Base-by-base conservation (phyloP, 2,888 invertebrate species). In the Xanthia icteritia region DNA sequence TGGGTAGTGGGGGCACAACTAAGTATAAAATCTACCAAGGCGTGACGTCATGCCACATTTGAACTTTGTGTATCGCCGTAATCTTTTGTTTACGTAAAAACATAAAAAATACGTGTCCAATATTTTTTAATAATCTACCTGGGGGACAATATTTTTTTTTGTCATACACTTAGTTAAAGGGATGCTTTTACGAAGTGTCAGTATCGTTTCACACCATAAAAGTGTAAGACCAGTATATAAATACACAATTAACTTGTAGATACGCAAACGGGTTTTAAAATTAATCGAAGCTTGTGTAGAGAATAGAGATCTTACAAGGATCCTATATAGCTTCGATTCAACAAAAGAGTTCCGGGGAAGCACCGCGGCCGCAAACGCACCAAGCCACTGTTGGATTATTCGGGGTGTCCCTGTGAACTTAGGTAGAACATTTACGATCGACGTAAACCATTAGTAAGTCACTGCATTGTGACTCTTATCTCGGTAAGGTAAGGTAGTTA, bases 181-280 rank as follows among this genome's bases (percentile, higher is more conserved):
- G n/a, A n/a, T n/a, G n/a, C 31, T 31, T 2, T 54, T n/a, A 77
- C 9, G 39, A 73, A 20, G 23, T 51, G 48, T 51, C 9, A 31
- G 17, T 74, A 60, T 51, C n/a, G 11, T 20, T 31, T 77, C 58
- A 63, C 17, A 54, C 45, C 31, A 45, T 51, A n/a, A 51, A 42
- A 15, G 31, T 51, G 48, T 15, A 48, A 31, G 31, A 51, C 68
- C 5, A 42, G n/a, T n/a, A 54, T 8, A n/a, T 27, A n/a, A 13
- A n/a, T n/a, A 23, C 20, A 48, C 31, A 77, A n/a, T 77, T 3
- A 45, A 27, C n/a, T 27, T 23, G 11, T 58, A 27, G 56, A 17
- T 27, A 27, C 58, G 27, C 15, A 58, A 31, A 61, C 13, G 9
- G 2, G 3, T 23, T 15, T 5, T 5, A 17, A 15, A 13, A 31